phyloP scores from a whole-genome alignment of 2,888 invertebrate species.

The Scelioninae gen. 1 region DNA sequence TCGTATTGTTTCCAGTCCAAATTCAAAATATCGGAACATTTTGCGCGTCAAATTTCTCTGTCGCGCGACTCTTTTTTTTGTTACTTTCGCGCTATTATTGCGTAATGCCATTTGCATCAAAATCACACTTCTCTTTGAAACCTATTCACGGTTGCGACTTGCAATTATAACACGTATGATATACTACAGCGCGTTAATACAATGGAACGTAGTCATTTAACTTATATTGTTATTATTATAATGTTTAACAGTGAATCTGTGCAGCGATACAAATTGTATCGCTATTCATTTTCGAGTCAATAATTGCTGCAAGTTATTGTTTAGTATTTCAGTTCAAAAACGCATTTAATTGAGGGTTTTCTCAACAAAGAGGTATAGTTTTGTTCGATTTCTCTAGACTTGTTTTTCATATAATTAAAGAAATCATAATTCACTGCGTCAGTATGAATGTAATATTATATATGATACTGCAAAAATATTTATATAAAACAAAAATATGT shows the following conservation, averaged over 20 bases:
- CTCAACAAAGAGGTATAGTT: too few species aligned
- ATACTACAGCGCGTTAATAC: background rate
- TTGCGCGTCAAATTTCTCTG: conserved; percentile 23
- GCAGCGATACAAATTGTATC: background rate
- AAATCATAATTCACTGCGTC: too few species aligned
- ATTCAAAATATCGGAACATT: conserved; percentile 25
- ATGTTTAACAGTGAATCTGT: conserved; percentile 6
- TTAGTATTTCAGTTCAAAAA: too few species aligned
- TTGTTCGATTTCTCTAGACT: too few species aligned
- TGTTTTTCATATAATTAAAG: too few species aligned
- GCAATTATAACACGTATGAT: conserved; percentile 45
- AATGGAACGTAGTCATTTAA: conserved; percentile 11
- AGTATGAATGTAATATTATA: too few species aligned
- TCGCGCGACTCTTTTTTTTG: conserved; percentile 36
- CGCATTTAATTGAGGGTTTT: too few species aligned
- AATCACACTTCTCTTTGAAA: conserved; percentile 46
- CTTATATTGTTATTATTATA: conserved; percentile 29
- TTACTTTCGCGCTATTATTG: conserved; percentile 10
- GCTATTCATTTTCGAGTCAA: background rate
- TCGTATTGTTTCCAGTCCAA: conserved; percentile 29
- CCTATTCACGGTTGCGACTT: conserved; percentile 41
- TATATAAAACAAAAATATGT: too few species aligned
- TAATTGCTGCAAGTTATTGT: background rate
- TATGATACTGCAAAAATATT: too few species aligned
- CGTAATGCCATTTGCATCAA: conserved; percentile 54